Conservation (phyloP, 2,797 vertebrate species). For the Cyprinodon diabolis region DNA sequence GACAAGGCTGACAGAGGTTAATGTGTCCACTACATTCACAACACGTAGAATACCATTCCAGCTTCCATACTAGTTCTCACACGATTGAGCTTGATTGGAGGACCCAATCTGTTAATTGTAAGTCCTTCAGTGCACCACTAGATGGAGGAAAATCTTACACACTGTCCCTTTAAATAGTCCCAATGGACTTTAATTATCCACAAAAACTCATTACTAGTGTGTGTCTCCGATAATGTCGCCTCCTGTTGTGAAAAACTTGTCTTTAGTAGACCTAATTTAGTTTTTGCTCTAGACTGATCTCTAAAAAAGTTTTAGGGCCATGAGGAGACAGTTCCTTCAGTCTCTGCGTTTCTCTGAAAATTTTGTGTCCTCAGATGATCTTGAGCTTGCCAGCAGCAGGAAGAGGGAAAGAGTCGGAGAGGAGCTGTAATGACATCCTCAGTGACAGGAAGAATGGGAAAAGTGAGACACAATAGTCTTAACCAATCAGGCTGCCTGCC, state of each 20-base stretch:
- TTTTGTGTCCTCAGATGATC: constrained; percentile 66
- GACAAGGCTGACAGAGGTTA: too few relatives aligned
- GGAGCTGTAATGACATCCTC: constrained; percentile 71
- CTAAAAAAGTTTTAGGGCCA: constrained; percentile 12
- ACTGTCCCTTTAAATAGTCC: background rate
- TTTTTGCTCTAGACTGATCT: background rate
- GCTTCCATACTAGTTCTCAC: too few relatives aligned
- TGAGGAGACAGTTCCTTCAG: constrained; percentile 35
- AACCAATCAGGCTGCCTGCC: constrained; percentile 82
- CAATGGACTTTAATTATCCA: background rate
- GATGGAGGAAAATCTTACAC: too few relatives aligned
- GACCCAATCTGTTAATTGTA: too few relatives aligned
- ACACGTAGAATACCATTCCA: too few relatives aligned
- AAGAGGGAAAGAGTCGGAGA: constrained; percentile 35
- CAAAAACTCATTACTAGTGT: too few relatives aligned
- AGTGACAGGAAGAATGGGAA: constrained; percentile 72
- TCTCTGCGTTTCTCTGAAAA: constrained; percentile 41
- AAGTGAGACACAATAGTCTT: constrained; percentile 83
- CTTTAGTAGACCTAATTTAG: background rate
- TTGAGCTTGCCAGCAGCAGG: constrained; percentile 31
- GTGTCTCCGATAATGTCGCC: background rate
- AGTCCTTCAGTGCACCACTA: too few relatives aligned
- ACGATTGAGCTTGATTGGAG: too few relatives aligned
- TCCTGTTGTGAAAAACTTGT: background rate
- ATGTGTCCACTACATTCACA: too few relatives aligned